These are phyloP conservation scores for Mirounga angustirostris DNA, from an alignment of 2,113 vertebrate species.

Conservation along the genomic window DNA sequence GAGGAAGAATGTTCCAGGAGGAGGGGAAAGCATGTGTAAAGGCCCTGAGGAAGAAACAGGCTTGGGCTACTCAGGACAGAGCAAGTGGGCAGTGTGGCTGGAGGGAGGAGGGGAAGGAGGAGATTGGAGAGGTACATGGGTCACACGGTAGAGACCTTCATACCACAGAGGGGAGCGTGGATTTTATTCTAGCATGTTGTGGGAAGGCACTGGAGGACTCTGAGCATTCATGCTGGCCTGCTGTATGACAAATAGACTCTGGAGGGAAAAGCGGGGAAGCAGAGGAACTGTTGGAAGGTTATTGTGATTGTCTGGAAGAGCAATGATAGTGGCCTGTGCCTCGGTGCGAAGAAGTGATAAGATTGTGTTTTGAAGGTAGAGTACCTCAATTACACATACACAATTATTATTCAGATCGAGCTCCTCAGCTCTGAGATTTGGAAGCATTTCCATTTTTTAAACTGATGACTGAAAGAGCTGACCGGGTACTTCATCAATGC, in stretches of 20 bases:
- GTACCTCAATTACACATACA: neutral
- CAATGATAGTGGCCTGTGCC: neutral
- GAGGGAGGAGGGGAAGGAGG: neutral
- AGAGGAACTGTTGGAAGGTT: neutral
- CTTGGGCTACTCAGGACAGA: neutral
- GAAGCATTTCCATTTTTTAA: conserved; percentile 28
- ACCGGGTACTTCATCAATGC: neutral
- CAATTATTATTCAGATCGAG: neutral
- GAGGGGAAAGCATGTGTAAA: neutral
- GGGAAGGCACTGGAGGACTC: neutral
- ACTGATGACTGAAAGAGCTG: neutral
- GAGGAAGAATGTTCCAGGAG: neutral
- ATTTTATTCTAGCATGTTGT: neutral
- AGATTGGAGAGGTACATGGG: rapidly evolving
- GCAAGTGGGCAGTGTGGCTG: neutral
- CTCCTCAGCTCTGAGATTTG: neutral
- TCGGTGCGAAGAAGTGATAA: neutral
- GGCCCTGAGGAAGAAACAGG: neutral
- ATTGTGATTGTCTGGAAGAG: neutral
- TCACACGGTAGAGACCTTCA: rapidly evolving
- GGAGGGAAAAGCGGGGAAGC: neutral
- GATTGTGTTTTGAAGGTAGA: neutral
- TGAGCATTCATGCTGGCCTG: neutral
- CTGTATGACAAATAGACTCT: neutral
- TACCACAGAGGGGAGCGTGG: too few relatives aligned